Evolutionary conservation across 2,113 vertebrate genomes (phyloP).

Genomic region (Pteruthius melanotis): DNA sequence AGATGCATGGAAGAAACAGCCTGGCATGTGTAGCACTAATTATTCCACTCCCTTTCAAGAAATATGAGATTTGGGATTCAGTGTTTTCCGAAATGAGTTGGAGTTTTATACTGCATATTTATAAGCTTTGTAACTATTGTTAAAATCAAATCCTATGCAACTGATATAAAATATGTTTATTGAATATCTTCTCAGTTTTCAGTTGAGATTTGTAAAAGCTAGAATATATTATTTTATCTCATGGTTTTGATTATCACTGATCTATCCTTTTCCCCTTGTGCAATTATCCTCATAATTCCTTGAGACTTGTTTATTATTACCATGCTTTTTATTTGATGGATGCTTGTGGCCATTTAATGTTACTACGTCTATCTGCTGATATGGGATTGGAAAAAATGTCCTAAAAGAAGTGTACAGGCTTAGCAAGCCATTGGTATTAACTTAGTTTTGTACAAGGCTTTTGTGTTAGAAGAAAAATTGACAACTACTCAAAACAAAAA

Average conservation of each 20-base stretch:
- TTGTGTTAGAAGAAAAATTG: not conserved
- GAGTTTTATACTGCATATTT: slow-evolving; percentile 46
- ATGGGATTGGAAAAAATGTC: not conserved
- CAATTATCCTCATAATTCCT: not conserved
- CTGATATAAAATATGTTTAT: slow-evolving; percentile 26
- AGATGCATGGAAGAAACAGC: slow-evolving; percentile 47
- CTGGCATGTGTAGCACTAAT: slow-evolving; percentile 44
- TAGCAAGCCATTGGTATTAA: not conserved
- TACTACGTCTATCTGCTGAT: not conserved
- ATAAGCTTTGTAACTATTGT: slow-evolving; percentile 48
- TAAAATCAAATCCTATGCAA: not conserved
- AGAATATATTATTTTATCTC: not conserved
- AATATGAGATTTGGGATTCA: slow-evolving; percentile 29
- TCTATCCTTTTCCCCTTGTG: not conserved
- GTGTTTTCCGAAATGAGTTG: slow-evolving; percentile 33
- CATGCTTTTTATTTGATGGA: not conserved
- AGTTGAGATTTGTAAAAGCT: not conserved
- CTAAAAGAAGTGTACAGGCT: not conserved
- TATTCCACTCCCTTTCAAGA: slow-evolving; percentile 39
- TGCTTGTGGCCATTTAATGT: not conserved
- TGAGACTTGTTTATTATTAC: not conserved
- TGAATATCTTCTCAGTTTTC: slow-evolving; percentile 13
- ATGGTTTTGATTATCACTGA: not conserved
- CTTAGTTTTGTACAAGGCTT: not conserved
- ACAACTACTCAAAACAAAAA: not conserved